These are phyloP conservation scores for Platichthys stellatus DNA, from an alignment of 2,113 vertebrate species.

Conservation along the genomic window DNA sequence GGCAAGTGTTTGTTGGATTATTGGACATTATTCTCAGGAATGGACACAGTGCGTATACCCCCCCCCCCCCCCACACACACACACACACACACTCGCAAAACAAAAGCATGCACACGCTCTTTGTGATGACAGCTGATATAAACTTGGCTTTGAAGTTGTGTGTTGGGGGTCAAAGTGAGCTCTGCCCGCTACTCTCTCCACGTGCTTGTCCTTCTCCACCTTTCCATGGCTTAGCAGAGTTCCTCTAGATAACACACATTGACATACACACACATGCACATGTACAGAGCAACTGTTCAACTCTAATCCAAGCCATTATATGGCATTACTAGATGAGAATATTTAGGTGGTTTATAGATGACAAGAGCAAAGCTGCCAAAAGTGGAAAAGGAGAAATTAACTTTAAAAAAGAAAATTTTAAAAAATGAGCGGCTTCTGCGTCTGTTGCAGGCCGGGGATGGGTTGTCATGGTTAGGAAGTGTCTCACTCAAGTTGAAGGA, in stretches of 20 bases:
- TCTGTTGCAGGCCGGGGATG: background rate
- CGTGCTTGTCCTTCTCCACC: slow-evolving; percentile 24
- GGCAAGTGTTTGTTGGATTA: slow-evolving; percentile 11
- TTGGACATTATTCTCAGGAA: slow-evolving; percentile 2
- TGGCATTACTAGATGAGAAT: background rate
- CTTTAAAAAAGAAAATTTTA: background rate
- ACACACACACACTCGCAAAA: slow-evolving; percentile 1
- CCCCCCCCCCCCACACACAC: background rate
- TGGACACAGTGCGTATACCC: background rate
- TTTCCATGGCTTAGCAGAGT: slow-evolving; percentile 47
- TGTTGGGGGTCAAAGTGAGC: slow-evolving; percentile 6
- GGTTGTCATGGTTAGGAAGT: background rate
- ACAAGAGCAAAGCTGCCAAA: background rate
- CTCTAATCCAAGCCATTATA: slow-evolving; percentile 13
- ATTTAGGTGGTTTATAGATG: background rate
- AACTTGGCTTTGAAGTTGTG: slow-evolving; percentile 39
- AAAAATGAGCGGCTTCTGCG: background rate
- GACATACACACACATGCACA: slow-evolving; percentile 2
- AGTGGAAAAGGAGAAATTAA: background rate
- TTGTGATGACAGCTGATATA: slow-evolving; percentile 8
- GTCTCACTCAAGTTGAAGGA: background rate
- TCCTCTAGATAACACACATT: slow-evolving; percentile 32
- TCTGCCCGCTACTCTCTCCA: slow-evolving; percentile 9
- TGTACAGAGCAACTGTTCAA: slow-evolving; percentile 7
- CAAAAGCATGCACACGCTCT: slow-evolving; percentile 3